Evolutionary conservation across 2,888 invertebrate genomes (phyloP), one percentile per base, ranked within the genome.

Genomic region (Epirrhoe alternata): DNA sequence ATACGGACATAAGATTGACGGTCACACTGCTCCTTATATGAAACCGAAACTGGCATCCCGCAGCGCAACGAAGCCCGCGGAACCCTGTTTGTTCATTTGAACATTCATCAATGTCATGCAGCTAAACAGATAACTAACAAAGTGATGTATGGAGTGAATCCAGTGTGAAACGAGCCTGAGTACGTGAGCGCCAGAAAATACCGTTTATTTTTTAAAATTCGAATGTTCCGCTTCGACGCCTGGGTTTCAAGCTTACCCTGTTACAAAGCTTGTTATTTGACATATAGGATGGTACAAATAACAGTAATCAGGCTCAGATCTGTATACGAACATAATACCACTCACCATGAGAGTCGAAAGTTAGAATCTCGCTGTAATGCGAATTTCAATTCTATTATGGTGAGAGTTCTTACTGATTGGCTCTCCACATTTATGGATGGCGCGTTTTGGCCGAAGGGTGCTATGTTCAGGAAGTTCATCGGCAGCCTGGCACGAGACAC

Each of bases 111-210:
- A 82, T 78, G 88, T 88, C 87, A 87, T 77, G 77, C 76, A 75
- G 78, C 82, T 83, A 85, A 86, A 86, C 85, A 87, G 87, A 87
- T 86, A 87, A 86, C 86, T 86, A 86, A 85, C 85, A 79, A 84
- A 83, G 86, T 88, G 88, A 88, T 88, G 85, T 87, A 88, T 88
- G 86, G 83, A 84, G 83, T 77, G 83, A 83, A 84, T 81, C 74
- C 79, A 81, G 82, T 84, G 86, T 84, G 81, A 83, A 87, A 86
- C 83, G 77, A 82, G 82, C 69, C 78, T 73, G 73, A 71, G 65
- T 76, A 76, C 74, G 76, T 68, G 75, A 70, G 68, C 72, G 74
- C 65, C 73, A 52, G 74, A 77, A 79, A 79, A 77, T 66, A 70
- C 66, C 66, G 71, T 71, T 70, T 65, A 64, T 74, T 70, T 76